Evolutionary conservation across 2,113 vertebrate species (phyloP), one percentile per base, ranked within the genome.

Genomic region (Chaenocephalus aceratus): DNA sequence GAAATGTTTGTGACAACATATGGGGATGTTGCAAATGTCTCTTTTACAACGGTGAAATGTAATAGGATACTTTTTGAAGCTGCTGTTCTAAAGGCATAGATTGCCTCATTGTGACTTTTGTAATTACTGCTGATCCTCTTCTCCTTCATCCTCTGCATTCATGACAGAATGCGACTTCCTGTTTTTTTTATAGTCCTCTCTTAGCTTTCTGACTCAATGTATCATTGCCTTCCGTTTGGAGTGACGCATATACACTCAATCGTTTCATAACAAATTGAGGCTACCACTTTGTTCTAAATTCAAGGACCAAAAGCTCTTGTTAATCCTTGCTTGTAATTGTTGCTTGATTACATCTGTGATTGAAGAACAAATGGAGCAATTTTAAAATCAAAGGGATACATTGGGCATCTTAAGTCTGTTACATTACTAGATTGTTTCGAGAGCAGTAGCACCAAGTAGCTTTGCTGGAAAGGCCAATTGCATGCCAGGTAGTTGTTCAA

Each of bases 351-450:
- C 15, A 30, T 53, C 64, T 68, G 1, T 18, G 23, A 54, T 66
- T 72, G 1, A 30, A 48, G 64, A 53, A 59, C 57, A 3, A 15
- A 15, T 45, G 23, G 5, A 74, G 60, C n/a, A 52, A 14, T 10
- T 3, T 67, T 2, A 57, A 23, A 80, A 70, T 53, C 16, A 52
- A 57, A 60, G 53, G 68, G 76, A 49, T 76, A 18, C 30, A 14
- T 69, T n/a, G 12, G 15, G 58, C 7, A 62, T 66, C 11, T 66
- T 60, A 82, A 82, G 30, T 67, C 64, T 3, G n/a, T 91, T 85
- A 72, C 3, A 18, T 78, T 82, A 89, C 12, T 69, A 36, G 53
- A 36, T 81, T 86, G 75, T 88, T 69, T 11, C 13, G 67, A 30
- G 30, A 30, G 30, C 30, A 30, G 30, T 30, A 30, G 30, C 30